Evolutionary conservation across 2,113 vertebrate genomes (phyloP).

Genomic region (Hucho hucho): DNA sequence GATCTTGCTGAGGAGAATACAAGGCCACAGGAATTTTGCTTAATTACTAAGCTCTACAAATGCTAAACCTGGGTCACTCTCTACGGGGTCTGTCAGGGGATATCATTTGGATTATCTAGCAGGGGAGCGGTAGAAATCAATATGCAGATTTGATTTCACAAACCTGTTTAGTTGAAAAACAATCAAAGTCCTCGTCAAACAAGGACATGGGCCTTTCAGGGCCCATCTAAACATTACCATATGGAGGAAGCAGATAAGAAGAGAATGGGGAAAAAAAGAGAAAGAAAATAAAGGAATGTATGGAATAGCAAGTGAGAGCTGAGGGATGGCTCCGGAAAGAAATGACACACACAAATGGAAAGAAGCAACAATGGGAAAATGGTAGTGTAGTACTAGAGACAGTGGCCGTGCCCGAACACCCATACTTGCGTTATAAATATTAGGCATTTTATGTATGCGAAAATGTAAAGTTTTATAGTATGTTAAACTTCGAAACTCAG

Average conservation of each 20-base stretch:
- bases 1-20: no score
- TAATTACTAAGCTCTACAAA: background rate
- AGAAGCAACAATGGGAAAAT: conserved; percentile 13
- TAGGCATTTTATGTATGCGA: no score
- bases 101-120: background rate
- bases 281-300: conserved; percentile 30
- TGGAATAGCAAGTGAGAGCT: conserved; percentile 8
- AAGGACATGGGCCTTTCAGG: conserved; percentile 68
- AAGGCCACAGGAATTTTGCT: no score
- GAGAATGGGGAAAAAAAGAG: conserved; percentile 32
- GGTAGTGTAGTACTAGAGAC: no score
- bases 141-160: conserved; percentile 57
- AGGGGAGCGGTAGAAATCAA: background rate
- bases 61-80: background rate
- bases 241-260: conserved; percentile 53
- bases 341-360: conserved; percentile 25
- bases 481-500: no score
- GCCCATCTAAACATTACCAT: conserved; percentile 75
- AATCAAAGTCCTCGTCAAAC: conserved; percentile 81
- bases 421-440: no score
- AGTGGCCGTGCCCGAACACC: no score
- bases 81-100: background rate
- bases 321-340: conserved; percentile 12
- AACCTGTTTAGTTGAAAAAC: conserved; percentile 83
- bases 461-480: no score